Percentiles rank a stretch among this genome's conserved stretches.
Conservation (phyloP, 2,888 invertebrate species). For the Microctonus hyperodae region DNA sequence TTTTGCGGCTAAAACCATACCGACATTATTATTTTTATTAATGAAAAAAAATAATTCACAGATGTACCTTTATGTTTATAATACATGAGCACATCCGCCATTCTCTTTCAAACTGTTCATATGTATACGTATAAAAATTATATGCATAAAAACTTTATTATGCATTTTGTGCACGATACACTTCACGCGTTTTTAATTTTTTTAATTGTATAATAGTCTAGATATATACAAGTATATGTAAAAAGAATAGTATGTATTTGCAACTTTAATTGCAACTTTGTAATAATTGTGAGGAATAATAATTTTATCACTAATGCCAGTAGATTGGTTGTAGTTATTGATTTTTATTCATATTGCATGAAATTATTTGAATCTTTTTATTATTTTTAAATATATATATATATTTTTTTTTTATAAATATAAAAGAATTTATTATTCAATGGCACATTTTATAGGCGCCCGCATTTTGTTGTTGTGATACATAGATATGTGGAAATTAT, state of each 20-base stretch:
- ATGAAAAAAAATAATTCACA: neutral
- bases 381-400: neutral
- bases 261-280: conserved; percentile 26
- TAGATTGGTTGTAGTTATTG: neutral
- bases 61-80: conserved; percentile 6
- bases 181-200: conserved; percentile 25
- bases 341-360: conserved; percentile 10
- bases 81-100: conserved; percentile 16
- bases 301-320: conserved; percentile 15
- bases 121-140: conserved; percentile 10
- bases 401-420: neutral
- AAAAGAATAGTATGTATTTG: neutral
- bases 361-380: neutral
- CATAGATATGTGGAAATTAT: too few relatives aligned
- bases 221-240: neutral
- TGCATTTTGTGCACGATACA: conserved; percentile 19
- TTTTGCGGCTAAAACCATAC: neutral
- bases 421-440: neutral
- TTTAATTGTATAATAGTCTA: conserved; percentile 16
- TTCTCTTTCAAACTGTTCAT: conserved; percentile 11
- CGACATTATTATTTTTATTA: neutral
- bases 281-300: conserved; percentile 24
- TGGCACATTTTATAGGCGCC: conserved; percentile 19
- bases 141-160: conserved; percentile 22
- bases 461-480: too few relatives aligned